A percentile compares a stretch with the other conserved stretches of the same genome.
phyloP scores from a whole-genome alignment of 2,797 vertebrate species.

The Cirrhinus mrigala region DNA sequence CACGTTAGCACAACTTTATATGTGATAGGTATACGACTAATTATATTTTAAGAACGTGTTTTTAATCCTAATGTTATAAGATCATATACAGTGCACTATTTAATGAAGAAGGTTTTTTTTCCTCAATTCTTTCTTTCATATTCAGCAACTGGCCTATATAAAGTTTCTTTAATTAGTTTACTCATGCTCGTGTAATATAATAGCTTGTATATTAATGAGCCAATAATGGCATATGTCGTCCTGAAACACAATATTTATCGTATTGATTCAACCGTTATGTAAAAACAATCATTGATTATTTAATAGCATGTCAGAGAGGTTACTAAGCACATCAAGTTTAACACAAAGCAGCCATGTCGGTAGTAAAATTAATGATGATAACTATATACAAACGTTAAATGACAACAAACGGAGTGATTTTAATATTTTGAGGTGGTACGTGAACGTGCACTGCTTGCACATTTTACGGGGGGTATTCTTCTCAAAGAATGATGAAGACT shows the following conservation, averaged over 20 bases:
- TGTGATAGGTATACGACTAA: not conserved
- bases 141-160: slow-evolving; percentile 39
- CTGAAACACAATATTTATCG: slow-evolving; percentile 60
- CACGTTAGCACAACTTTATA: not conserved
- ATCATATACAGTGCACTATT: not conserved
- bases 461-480: not conserved
- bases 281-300: slow-evolving; percentile 62
- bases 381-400: not conserved
- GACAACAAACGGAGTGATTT: not conserved
- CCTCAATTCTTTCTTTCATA: slow-evolving; percentile 29
- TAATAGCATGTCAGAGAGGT: slow-evolving; percentile 58
- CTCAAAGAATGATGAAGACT: slow-evolving; percentile 66
- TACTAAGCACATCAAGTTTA: slow-evolving; percentile 43
- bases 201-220: slow-evolving; percentile 55
- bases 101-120: slow-evolving; percentile 2
- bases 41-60: not conserved
- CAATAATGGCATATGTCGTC: slow-evolving; percentile 52
- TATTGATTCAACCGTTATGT: slow-evolving; percentile 59
- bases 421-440: not conserved
- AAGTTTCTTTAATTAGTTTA: slow-evolving; percentile 52
- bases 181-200: slow-evolving; percentile 53
- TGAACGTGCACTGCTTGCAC: not conserved
- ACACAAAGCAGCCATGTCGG: slow-evolving; percentile 29
- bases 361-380: slow-evolving; percentile 24
- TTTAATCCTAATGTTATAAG: not conserved